Percentiles rank a stretch among this genome's conserved stretches.
phyloP scores from a whole-genome alignment of 1,140 invertebrate species.

The Charaxes varanes region DNA sequence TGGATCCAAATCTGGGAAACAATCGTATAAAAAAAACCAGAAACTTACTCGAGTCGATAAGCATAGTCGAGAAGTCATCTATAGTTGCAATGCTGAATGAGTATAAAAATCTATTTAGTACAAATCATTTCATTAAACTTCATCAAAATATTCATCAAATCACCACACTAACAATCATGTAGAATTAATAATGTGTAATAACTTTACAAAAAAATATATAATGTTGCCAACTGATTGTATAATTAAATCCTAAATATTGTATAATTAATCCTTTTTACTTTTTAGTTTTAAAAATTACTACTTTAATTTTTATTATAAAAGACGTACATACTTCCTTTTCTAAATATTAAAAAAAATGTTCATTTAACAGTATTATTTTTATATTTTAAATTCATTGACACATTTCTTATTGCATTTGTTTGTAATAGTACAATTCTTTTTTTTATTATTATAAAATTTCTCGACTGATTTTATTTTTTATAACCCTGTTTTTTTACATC shows the following conservation, averaged over 20 bases:
- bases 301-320: too few species aligned
- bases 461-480: background rate
- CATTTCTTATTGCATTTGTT: slow-evolving; percentile 23
- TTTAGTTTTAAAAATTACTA: background rate
- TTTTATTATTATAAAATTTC: background rate
- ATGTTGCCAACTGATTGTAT: slow-evolving; percentile 6
- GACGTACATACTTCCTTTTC: too few species aligned
- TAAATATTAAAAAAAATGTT: slow-evolving; percentile 2
- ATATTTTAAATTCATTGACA: slow-evolving; percentile 6
- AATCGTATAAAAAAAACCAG: background rate
- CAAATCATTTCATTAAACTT: slow-evolving; percentile 2
- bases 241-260: too few species aligned
- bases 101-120: slow-evolving; percentile 2
- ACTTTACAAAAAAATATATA: slow-evolving; percentile 1
- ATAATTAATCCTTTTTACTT: too few species aligned
- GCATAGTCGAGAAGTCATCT: too few species aligned
- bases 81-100: background rate
- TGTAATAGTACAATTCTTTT: slow-evolving; percentile 16
- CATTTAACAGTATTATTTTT: slow-evolving; percentile 17
- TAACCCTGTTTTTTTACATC: background rate
- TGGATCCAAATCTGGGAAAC: too few species aligned
- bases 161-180: slow-evolving; percentile 4
- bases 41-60: too few species aligned
- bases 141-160: too few species aligned
- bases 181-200: background rate